Percentiles rank a stretch among this genome's conserved stretches.
Conservation (phyloP, 1,140 invertebrate species). For the Gonioctena quinquepunctata region DNA sequence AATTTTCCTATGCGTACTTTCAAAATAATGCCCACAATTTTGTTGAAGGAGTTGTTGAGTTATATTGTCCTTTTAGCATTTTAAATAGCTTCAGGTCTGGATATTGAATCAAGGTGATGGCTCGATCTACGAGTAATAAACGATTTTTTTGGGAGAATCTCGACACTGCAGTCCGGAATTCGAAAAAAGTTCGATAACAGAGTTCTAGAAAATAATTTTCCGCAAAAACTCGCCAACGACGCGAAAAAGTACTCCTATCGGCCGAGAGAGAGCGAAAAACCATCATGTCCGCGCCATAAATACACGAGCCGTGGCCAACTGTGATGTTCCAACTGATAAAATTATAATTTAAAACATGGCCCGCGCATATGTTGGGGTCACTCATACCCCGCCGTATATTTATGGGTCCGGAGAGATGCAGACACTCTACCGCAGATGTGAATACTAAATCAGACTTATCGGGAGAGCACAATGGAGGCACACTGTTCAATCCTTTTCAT, state of each 20-base stretch:
- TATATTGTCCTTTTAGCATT: no score
- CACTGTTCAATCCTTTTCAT: neutral
- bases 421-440: neutral
- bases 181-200: no score
- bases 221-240: neutral
- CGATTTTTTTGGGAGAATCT: no score
- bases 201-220: no score
- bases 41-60: no score
- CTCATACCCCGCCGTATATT: conserved; percentile 3
- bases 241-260: neutral
- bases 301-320: neutral
- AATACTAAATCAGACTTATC: conserved; percentile 16
- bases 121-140: no score
- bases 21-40: no score
- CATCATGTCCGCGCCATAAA: neutral
- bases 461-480: conserved; percentile 1
- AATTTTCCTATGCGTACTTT: no score
- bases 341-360: conserved; percentile 13
- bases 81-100: no score
- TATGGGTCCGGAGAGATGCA: conserved; percentile 3
- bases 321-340: neutral
- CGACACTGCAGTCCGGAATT: no score
- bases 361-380: conserved; percentile 6
- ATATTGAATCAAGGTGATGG: no score
- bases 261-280: neutral